phyloP scores from a whole-genome alignment of 2,113 vertebrate genomes.

The Spea bombifrons region DNA sequence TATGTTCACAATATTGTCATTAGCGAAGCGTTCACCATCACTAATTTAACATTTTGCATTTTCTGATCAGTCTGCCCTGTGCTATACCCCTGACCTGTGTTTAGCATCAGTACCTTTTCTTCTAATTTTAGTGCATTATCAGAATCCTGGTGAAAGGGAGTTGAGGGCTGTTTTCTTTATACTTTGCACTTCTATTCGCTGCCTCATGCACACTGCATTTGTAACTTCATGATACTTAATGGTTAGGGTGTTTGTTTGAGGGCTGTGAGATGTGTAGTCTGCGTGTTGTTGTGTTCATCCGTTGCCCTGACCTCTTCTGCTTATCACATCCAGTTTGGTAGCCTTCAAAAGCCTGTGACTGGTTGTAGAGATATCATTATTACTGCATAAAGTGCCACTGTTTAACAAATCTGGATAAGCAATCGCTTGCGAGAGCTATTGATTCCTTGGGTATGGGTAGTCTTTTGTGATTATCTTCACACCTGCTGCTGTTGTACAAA shows the following conservation, averaged over 20 bases:
- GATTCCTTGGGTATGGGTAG: too few species aligned
- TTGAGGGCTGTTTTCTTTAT: conserved; percentile 7
- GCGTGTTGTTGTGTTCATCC: conserved; percentile 28
- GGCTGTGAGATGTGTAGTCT: conserved; percentile 14
- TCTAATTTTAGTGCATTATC: background rate
- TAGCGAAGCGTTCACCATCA: too few species aligned
- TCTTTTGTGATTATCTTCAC: too few species aligned
- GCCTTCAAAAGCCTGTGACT: background rate
- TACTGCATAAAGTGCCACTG: too few species aligned
- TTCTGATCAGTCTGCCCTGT: background rate
- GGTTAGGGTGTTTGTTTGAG: conserved; percentile 24
- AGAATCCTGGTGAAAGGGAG: background rate
- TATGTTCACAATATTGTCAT: too few species aligned
- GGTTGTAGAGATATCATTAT: too few species aligned
- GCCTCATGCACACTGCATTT: conserved; percentile 20
- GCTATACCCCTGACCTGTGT: background rate
- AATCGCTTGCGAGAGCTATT: too few species aligned
- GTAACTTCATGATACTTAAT: conserved; percentile 16
- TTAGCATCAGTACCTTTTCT: background rate
- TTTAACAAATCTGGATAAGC: too few species aligned
- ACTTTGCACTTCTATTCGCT: conserved; percentile 15
- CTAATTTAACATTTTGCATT: too few species aligned
- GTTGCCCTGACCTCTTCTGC: conserved; percentile 33
- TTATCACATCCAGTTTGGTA: conserved; percentile 27
- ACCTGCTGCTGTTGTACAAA: too few species aligned